These are phyloP conservation scores for Papilio machaon DNA, from an alignment of 1,140 invertebrate species.

Conservation along the genomic window DNA sequence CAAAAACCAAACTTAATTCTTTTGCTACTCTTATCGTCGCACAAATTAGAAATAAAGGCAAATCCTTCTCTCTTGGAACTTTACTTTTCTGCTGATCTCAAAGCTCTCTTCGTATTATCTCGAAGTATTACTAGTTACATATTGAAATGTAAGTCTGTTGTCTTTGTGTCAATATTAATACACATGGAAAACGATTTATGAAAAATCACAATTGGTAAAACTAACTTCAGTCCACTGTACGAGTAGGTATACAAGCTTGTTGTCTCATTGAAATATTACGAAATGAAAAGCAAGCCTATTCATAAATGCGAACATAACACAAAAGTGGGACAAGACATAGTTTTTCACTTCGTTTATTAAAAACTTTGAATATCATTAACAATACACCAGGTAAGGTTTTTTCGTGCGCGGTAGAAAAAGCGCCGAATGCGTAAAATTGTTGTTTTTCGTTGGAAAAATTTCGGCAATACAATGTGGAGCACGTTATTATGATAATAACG, in stretches of 20 bases:
- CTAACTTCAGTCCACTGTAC: conserved; percentile 23
- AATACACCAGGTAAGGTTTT: conserved; percentile 30
- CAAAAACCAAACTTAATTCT: background rate
- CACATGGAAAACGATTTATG: background rate
- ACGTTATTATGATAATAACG: conserved; percentile 78
- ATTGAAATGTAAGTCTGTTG: background rate
- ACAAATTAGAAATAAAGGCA: no score
- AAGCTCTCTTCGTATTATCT: no score
- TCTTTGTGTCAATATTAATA: background rate
- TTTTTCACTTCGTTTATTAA: conserved; percentile 41
- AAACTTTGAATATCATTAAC: conserved; percentile 38
- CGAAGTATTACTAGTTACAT: no score
- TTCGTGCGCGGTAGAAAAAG: conserved; percentile 29
- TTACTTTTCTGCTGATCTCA: no score
- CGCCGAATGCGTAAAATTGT: conserved; percentile 31
- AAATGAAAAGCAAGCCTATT: conserved; percentile 35
- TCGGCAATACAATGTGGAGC: conserved; percentile 51
- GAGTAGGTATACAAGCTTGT: background rate
- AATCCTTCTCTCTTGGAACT: no score
- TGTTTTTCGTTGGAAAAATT: conserved; percentile 34
- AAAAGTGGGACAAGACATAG: conserved; percentile 39
- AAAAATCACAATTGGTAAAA: conserved; percentile 8
- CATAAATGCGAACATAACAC: conserved; percentile 34
- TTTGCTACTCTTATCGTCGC: background rate
- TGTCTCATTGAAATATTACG: conserved; percentile 36